Base-by-base conservation (phyloP, 1,140 invertebrate species). In the Hermatobates lingyangjiaoensis region DNA sequence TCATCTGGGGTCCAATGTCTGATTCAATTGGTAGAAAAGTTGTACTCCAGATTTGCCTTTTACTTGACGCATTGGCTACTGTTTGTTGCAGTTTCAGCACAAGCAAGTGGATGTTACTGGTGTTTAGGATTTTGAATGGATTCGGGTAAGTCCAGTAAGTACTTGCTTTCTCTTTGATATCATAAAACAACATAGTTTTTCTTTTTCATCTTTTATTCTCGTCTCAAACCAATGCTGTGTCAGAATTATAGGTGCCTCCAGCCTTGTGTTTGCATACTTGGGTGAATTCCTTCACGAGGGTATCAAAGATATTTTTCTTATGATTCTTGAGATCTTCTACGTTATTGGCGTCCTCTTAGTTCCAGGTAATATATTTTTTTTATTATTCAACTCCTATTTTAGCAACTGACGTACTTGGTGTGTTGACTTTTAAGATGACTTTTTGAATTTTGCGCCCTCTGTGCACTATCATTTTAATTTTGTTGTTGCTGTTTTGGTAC, bases 1-100 rank as follows among this genome's bases (percentile, higher is more conserved):
- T 86, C 67, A 77, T 88, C 63, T 89, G 85, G 85, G 85, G 85
- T 27, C 83, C 79, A 56, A 68, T 89, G 58, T 84, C 84, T 55
- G 86, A 90, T 64, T 82, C 79, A 0, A 77, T 79, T 58, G 86
- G 86, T 1, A 73, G 86, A 23, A 78, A 81, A 61, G 63, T 77
- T 14, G 79, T 87, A 15, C 65, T 89, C 49, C 77, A 87, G 30
- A 76, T 76, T n/a, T 80, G 83, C 0, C 70, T 88, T 39, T 62
- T 84, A 2, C 71, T 86, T 60, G 86, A 89, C 61, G 82, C 80
- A 44, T 61, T 85, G 3, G 76, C 79, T 48, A 81, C 81, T 10
- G 65, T 87, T 34, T 50, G 75, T 1, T 86, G 83, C 3, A 83
- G 81, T 24, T 73, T 87, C 54, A 74, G 81, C 14, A 83, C 84